phyloP scores from a whole-genome alignment of 2,113 vertebrate genomes.

The Atherinomorus stipes region DNA sequence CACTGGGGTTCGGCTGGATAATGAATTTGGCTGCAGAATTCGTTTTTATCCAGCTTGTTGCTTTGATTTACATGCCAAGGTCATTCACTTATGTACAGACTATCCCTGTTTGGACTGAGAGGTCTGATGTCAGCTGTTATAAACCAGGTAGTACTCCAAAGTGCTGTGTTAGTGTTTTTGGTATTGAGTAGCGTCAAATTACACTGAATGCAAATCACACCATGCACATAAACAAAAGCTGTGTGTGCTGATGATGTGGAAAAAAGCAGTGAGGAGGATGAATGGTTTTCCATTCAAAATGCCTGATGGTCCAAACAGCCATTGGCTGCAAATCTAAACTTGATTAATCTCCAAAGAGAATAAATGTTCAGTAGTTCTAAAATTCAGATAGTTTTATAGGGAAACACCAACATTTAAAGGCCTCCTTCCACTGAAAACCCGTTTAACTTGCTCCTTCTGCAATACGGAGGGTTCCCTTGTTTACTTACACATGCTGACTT shows the following conservation, averaged over 20 bases:
- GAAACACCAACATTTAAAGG: too few species aligned
- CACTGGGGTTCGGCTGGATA: constrained; percentile 13
- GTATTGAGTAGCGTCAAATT: constrained; percentile 37
- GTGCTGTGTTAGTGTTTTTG: constrained; percentile 24
- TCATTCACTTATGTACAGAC: constrained; percentile 20
- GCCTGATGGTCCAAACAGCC: background rate
- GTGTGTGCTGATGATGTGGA: constrained; percentile 10
- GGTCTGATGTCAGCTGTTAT: constrained; percentile 16
- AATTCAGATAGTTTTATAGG: too few species aligned
- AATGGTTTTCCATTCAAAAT: constrained; percentile 29
- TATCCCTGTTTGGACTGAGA: constrained; percentile 8
- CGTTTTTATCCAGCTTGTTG: background rate
- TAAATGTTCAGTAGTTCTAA: background rate
- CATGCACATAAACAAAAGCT: constrained; percentile 8
- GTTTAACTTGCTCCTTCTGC: too few species aligned
- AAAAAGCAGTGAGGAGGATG: constrained; percentile 24
- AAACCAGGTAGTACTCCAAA: constrained; percentile 28
- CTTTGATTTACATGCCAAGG: constrained; percentile 45
- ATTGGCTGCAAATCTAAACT: constrained; percentile 7
- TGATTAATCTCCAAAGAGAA: background rate
- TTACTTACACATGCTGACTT: too few species aligned
- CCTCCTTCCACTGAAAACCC: too few species aligned
- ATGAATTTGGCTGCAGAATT: constrained; percentile 44
- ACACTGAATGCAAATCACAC: constrained; percentile 22
- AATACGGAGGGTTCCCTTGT: too few species aligned